A percentile compares a stretch with the other conserved stretches of the same genome.
These are phyloP conservation scores for Axis porcinus DNA, from an alignment of 2,113 vertebrate genomes.

Conservation along the genomic window DNA sequence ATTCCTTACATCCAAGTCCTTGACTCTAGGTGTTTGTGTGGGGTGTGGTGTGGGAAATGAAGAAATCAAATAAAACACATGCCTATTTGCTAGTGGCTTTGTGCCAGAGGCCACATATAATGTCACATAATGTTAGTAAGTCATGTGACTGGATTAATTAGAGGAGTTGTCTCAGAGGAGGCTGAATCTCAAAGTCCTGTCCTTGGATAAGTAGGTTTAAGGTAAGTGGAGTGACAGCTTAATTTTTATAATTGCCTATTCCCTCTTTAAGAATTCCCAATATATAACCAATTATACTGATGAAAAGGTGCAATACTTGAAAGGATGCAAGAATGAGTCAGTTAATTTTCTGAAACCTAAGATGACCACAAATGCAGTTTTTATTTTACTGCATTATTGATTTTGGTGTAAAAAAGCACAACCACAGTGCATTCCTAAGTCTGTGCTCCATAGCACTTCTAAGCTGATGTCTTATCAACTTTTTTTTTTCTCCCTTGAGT, in stretches of 20 bases:
- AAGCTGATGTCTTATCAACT: neutral
- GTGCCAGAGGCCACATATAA: neutral
- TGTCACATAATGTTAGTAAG: neutral
- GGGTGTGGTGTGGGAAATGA: neutral
- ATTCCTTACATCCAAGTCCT: neutral
- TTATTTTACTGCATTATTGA: neutral
- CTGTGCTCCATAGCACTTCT: neutral
- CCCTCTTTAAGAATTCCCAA: neutral
- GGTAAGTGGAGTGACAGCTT: neutral
- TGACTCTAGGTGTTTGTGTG: neutral
- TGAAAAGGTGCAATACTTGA: neutral
- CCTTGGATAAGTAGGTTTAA: neutral
- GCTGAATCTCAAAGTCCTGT: neutral
- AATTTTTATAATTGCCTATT: constrained; percentile 5
- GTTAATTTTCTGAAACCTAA: neutral
- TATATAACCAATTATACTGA: neutral
- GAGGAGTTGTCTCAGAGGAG: neutral
- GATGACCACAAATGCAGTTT: neutral
- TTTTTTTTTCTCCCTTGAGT: neutral
- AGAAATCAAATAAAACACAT: neutral
- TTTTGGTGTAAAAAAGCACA: neutral
- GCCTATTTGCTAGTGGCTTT: neutral
- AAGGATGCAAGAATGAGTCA: neutral
- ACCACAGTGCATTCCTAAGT: neutral
- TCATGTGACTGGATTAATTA: neutral